Base-by-base conservation (phyloP, 2,888 invertebrate species). In the Oscheius sp. region DNA sequence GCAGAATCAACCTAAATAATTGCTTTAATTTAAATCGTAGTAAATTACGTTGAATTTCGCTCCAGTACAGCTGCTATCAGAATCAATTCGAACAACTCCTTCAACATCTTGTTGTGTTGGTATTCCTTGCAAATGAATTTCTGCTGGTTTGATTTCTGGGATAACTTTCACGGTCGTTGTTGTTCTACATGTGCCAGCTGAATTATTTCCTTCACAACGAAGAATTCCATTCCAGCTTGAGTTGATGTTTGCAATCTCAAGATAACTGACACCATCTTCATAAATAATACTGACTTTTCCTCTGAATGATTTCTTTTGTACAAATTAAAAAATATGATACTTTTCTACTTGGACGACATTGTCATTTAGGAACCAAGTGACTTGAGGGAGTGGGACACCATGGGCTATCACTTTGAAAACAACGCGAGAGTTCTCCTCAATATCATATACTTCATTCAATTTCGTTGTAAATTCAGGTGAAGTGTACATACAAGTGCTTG, bases 331-430 rank as follows among this genome's bases (percentile, higher is more conserved):
- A 20, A 10, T 25, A 31, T 17, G 48, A 33, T 42, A 78, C 78
- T 68, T 71, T 53, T 78, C 73, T 20, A 64, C 66, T 33, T 69
- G 68, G 8, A 79, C 25, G 25, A 73, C 69, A 45, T 75, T 72
- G 48, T 74, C 80, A 53, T 79, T 78, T 1, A 74, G 39, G 27
- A 72, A 71, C 82, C 81, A 82, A 0, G 74, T 71, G 23, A 82
- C 76, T 27, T 69, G 73, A 17, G 82, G 82, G n/a, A 82, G 70
- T 12, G 82, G 82, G 45, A 77, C 74, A 6, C 82, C 82, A 33
- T 72, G 72, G 58, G 79, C 75, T 27, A 70, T 58, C n/a, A 74
- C 72, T 34, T 74, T 74, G 72, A 78, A 78, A 20, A 78, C 39
- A n/a, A 57, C 66, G 17, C 58, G 33, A n/a, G 69, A 57, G 27